phyloP scores from a whole-genome alignment of 1,140 invertebrate genomes.

The Probaryconus sp. region DNA sequence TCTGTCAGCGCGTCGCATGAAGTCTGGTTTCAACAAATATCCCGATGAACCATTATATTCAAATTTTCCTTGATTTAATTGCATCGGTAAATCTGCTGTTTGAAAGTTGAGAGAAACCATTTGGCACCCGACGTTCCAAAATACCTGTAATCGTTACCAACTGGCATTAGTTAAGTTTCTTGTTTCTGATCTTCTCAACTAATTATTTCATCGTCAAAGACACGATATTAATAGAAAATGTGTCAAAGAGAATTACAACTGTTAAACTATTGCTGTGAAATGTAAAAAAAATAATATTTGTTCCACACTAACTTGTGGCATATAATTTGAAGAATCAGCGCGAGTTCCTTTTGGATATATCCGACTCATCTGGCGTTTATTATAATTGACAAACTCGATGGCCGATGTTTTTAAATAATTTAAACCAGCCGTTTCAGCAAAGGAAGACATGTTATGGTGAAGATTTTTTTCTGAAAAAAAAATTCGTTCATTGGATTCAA shows the following conservation, averaged over 20 bases:
- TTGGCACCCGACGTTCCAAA: slow-evolving; percentile 95
- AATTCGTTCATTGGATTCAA: no score
- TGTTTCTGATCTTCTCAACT: no score
- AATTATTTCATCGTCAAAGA: neutral
- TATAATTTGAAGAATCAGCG: slow-evolving; percentile 99
- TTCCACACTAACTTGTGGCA: slow-evolving; percentile 91
- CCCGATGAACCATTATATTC: slow-evolving; percentile 98
- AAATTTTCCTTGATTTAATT: slow-evolving; percentile 99
- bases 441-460: slow-evolving; percentile 99
- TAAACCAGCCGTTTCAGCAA: slow-evolving; percentile 97
- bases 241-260: no score
- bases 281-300: neutral
- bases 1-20: slow-evolving; percentile 97
- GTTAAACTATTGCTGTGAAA: no score
- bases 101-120: slow-evolving; percentile 99
- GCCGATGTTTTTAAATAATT: slow-evolving; percentile 96
- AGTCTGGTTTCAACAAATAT: slow-evolving; percentile 98
- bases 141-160: slow-evolving; percentile 81
- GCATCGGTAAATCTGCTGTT: slow-evolving; percentile 99
- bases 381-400: slow-evolving; percentile 99
- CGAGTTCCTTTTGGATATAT: slow-evolving; percentile 99
- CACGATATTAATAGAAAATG: no score
- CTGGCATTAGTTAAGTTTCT: neutral
- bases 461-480: slow-evolving; percentile 91
- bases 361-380: slow-evolving; percentile 98